Base-by-base conservation (phyloP, 2,113 vertebrate species). In the Empidonax alnorum region DNA sequence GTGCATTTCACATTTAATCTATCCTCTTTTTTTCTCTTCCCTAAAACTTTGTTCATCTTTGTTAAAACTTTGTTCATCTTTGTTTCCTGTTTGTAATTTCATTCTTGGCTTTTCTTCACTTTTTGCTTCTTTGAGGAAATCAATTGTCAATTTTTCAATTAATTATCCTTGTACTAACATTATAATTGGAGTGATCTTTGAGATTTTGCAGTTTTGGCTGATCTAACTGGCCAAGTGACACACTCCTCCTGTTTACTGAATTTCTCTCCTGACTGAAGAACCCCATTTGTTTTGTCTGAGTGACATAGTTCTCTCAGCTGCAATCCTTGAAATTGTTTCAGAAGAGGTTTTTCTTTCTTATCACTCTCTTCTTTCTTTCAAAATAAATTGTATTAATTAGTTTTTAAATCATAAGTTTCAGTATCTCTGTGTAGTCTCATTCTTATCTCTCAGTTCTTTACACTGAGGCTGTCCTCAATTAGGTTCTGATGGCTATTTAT, bases 331-430 rank as follows among this genome's bases (percentile, higher is more conserved):
- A 91, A 89, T 80, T 5, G 33, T 89, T 94, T 96, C 66, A 87
- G 90, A 77, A 87, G 49, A 84, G 13, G 2, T 66, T 92, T 89
- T 89, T 49, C 28, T 81, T 87, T 50, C 83, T 93, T 92, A 94
- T 94, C 92, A 42, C 37, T 58, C n/a, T 55, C n/a, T 69, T 41
- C 11, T 81, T 79, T 90, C 79, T 76, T 95, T 91, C 49, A 75
- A 89, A 96, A 71, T 67, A 87, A 84, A 67, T 92, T 61, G 41
- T 81, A 84, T 90, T 92, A 90, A 96, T 96, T 96, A 84, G 73
- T 88, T 93, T 92, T 89, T 66, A 69, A 93, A 89, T 79, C 77
- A 76, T 37, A 90, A 87, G 52, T 93, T 89, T 75, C 61, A 95
- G 58, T 42, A 87, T 93, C 53, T 81, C 88, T 94, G 58, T 87